phyloP scores from a whole-genome alignment of 2,113 vertebrate species.

The Mastomys natalensis region DNA sequence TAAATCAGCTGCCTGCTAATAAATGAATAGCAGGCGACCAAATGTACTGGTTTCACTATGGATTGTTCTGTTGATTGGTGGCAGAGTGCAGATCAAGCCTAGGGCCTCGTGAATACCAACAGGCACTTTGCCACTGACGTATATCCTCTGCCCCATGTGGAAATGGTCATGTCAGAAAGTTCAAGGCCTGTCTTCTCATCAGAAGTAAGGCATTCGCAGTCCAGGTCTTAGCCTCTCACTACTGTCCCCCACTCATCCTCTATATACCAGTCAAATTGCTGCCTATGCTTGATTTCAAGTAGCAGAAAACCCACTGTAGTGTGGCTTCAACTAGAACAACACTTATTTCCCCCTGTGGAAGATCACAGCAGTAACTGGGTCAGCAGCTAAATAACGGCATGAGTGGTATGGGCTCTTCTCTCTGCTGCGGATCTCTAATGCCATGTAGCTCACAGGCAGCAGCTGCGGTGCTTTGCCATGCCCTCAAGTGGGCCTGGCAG shows the following conservation, averaged over 20 bases:
- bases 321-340: background rate
- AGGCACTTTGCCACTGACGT: background rate
- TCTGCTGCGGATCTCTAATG: background rate
- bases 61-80: too few relatives aligned
- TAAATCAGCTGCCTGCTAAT: background rate
- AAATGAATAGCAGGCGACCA: background rate
- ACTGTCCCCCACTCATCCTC: background rate
- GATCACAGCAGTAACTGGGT: background rate
- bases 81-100: background rate
- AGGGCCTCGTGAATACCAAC: background rate
- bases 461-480: background rate
- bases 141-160: background rate
- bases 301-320: background rate
- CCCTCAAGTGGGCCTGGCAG: background rate
- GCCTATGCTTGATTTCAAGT: background rate
- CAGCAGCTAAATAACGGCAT: background rate
- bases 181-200: slow-evolving; percentile 10
- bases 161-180: background rate
- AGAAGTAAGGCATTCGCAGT: background rate
- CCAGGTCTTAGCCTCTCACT: background rate
- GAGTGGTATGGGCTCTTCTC: background rate
- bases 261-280: background rate
- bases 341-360: background rate
- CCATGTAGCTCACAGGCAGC: background rate
- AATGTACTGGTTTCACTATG: background rate